Percentiles rank a stretch among this genome's conserved stretches.
Conservation (phyloP, 30 jellyfish, hydroid and myxozoan genomes). For the Cassiopea xamachana region DNA sequence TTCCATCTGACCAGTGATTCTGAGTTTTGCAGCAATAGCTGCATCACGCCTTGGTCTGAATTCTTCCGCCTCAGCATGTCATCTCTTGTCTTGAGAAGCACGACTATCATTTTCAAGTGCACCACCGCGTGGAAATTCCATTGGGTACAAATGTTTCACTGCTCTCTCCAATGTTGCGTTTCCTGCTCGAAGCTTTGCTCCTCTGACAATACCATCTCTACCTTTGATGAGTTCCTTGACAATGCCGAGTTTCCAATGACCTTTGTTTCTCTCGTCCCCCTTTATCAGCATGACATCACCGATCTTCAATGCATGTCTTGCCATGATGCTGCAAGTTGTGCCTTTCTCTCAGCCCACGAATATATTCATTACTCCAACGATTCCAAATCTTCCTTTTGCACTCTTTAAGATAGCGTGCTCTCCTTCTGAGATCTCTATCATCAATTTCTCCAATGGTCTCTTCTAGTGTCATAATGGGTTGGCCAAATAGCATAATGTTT, state of each 20-base stretch:
- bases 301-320: background rate
- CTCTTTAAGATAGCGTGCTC: too few relatives aligned
- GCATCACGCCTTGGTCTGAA: conserved; percentile 10
- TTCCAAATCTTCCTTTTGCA: too few relatives aligned
- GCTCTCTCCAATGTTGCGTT: conserved; percentile 23
- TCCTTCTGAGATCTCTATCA: too few relatives aligned
- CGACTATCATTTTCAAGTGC: too few relatives aligned
- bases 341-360: conserved; percentile 70
- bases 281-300: conserved; percentile 47
- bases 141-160: conserved; percentile 16
- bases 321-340: conserved; percentile 66
- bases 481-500: conserved; percentile 69
- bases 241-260: too few relatives aligned
- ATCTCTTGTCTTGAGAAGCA: background rate
- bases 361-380: conserved; percentile 72
- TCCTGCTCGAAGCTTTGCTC: too few relatives aligned
- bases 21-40: too few relatives aligned
- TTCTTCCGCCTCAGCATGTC: conserved; percentile 11
- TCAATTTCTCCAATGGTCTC: too few relatives aligned
- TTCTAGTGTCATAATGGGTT: conserved; percentile 39
- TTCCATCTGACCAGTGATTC: too few relatives aligned
- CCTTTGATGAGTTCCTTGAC: too few relatives aligned
- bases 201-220: too few relatives aligned
- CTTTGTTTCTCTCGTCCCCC: conserved; percentile 46
- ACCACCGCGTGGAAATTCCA: conserved; percentile 6